These are phyloP conservation scores for Gastrophryne carolinensis DNA, from an alignment of 2,797 vertebrate genomes.

Conservation along the genomic window DNA sequence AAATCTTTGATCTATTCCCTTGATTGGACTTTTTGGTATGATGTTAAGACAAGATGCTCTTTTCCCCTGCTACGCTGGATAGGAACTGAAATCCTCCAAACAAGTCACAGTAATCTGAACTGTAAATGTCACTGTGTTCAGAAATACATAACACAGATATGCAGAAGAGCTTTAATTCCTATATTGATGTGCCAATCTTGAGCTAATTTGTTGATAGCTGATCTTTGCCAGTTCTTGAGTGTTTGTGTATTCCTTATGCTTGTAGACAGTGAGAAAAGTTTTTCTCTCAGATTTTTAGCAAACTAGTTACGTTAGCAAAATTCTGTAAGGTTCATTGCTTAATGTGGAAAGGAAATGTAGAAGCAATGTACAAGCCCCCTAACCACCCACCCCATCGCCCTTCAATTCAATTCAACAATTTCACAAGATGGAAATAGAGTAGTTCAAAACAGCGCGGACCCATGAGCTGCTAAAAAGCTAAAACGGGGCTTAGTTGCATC, in stretches of 20 bases:
- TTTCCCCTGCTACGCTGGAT: constrained; percentile 40
- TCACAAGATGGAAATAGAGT: too few relatives aligned
- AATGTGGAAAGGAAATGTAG: too few relatives aligned
- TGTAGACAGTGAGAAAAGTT: too few relatives aligned
- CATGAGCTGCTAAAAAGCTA: too few relatives aligned
- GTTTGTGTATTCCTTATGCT: not conserved
- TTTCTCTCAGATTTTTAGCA: too few relatives aligned
- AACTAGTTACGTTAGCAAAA: too few relatives aligned
- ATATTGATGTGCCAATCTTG: not conserved
- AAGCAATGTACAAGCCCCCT: too few relatives aligned
- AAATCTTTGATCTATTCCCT: constrained; percentile 61
- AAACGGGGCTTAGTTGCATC: too few relatives aligned
- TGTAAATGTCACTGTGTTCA: not conserved
- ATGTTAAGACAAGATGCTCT: not conserved
- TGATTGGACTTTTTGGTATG: constrained; percentile 41
- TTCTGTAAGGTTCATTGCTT: too few relatives aligned
- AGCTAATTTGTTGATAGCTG: not conserved
- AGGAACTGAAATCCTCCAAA: not conserved
- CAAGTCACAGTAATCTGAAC: not conserved
- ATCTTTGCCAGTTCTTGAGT: not conserved
- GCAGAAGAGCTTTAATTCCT: not conserved
- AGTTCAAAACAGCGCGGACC: too few relatives aligned
- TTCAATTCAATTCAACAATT: too few relatives aligned
- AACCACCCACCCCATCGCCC: too few relatives aligned
- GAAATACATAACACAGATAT: not conserved